These are phyloP conservation scores for Coenonympha arcania DNA, from an alignment of 2,888 invertebrate species.

Conservation along the genomic window DNA sequence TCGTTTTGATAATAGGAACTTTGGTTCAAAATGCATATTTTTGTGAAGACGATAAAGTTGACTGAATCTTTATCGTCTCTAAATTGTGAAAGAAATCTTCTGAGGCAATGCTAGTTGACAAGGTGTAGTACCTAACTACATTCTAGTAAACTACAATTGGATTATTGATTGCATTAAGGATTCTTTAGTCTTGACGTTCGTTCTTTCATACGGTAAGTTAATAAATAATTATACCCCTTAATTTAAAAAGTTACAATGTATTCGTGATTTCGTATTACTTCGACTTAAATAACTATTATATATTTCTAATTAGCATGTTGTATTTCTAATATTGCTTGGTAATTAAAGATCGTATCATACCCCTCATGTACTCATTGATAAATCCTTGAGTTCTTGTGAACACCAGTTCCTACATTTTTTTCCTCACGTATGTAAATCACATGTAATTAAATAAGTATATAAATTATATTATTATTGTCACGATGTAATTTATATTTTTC, in stretches of 20 bases:
- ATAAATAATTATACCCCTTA: conserved; percentile 8
- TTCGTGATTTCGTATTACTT: conserved; percentile 2
- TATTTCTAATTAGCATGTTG: conserved; percentile 23
- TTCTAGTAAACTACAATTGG: no score
- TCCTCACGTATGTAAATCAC: conserved; percentile 22
- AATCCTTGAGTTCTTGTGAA: conserved; percentile 12
- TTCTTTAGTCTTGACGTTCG: no score
- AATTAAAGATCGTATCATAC: conserved; percentile 17
- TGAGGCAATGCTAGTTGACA: no score
- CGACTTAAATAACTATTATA: conserved; percentile 12
- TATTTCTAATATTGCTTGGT: conserved; percentile 28
- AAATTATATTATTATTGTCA: conserved; percentile 16
- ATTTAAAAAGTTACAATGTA: not conserved
- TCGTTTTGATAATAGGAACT: no score
- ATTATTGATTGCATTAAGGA: conserved; percentile 4
- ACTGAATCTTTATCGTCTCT: no score
- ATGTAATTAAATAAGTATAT: conserved; percentile 19
- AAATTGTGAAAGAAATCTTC: no score
- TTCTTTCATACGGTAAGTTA: conserved; percentile 32
- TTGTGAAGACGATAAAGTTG: no score
- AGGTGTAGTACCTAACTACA: no score
- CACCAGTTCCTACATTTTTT: conserved; percentile 15
- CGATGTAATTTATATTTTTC: conserved; percentile 22
- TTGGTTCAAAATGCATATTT: no score
- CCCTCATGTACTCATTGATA: conserved; percentile 15